Percentiles rank a stretch among this genome's conserved stretches.
Evolutionary conservation across 1,140 invertebrate species (phyloP).

Genomic region (Temnothorax curvispinosus): DNA sequence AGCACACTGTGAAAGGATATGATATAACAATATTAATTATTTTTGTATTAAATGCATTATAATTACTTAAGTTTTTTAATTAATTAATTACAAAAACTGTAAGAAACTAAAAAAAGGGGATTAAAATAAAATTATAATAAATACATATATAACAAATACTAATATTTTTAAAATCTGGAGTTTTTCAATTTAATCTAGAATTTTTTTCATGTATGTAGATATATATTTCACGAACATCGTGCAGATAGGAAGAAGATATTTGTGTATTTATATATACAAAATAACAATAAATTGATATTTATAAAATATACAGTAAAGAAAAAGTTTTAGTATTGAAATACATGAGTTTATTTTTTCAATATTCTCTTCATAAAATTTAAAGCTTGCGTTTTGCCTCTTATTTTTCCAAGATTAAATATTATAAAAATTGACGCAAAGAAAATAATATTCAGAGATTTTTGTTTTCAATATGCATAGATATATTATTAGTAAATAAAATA

Average conservation of each 20-base stretch:
- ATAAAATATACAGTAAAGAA: no score
- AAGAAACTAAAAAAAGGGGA: not conserved
- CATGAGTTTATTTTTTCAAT: no score
- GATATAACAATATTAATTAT: not conserved
- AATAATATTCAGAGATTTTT: no score
- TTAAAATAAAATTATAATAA: not conserved
- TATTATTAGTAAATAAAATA: no score
- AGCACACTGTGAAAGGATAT: not conserved
- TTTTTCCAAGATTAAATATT: no score
- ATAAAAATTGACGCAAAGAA: no score
- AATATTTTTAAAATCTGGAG: not conserved
- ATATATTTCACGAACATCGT: not conserved
- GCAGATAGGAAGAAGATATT: not conserved
- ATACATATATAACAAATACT: not conserved
- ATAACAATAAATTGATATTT: no score
- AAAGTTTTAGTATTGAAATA: no score
- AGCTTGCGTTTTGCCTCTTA: no score
- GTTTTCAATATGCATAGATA: no score
- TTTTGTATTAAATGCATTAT: not conserved
- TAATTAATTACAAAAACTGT: not conserved
- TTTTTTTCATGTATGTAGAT: not conserved
- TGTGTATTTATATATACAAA: not conserved
- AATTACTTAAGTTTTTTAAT: not conserved
- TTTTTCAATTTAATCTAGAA: not conserved
- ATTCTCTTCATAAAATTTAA: no score